Evolutionary conservation across 1,140 invertebrate species (phyloP), one percentile per base, ranked within the genome.

Genomic region (Oedothorax gibbosus): DNA sequence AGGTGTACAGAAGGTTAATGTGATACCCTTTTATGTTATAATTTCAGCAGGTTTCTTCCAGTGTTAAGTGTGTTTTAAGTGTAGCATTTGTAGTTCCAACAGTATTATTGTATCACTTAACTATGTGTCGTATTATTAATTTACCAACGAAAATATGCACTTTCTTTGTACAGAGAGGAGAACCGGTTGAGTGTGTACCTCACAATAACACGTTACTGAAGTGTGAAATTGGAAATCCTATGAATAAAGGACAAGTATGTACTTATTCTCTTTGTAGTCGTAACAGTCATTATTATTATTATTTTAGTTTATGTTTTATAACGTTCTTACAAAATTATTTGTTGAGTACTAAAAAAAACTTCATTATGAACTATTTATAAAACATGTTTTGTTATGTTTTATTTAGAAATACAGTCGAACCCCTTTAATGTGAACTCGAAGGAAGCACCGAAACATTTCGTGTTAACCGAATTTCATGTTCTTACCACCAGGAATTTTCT

Each of bases 211-310:
- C 94, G 0, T 87, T 95, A 62, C 93, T 97, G 4, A 91, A 92
- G 0, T 98, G 96, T 90, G 92, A 93, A 15, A 91, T 98, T 53
- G 97, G 96, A 49, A 99, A 99, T 91, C 97, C 97, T 0, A 95
- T 98, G 88, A 94, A 94, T 87, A 93, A 51, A 50, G 87, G 88
- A 15, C 77, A 84, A 53, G 65, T 85, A 69, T 64, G 83, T 62
- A 0, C 14, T 53, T 71, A 51, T 66, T n/a, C 21, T 66, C 21
- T n/a, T 66, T 66, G 20, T 66, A 2, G 8, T 51, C 12, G 2
- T 72, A n/a, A 51, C 11, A 72, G 14, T 12, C 12, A 69, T 12
- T 69, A 69, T 69, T 69, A 3, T 35, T 69, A n/a, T n/a, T 20
- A 14, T 20, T 12, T 69, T 12, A n/a, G 15, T 69, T 18, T 9